Conservation (phyloP, 2,888 invertebrate species). For the Phasia obesa region DNA sequence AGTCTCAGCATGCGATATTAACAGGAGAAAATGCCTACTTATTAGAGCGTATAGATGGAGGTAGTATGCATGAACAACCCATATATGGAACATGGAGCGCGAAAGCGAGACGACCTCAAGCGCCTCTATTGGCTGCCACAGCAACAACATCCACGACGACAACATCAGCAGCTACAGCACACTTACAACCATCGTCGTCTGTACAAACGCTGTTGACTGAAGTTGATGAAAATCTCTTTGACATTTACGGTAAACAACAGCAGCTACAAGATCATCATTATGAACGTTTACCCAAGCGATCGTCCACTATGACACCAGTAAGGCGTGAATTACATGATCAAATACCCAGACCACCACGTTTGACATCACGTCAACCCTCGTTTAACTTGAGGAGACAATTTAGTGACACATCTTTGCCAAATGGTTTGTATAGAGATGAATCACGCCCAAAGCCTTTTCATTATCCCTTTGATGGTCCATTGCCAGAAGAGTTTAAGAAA, state of each 20-base stretch:
- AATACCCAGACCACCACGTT: conserved; percentile 78
- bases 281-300: conserved; percentile 78
- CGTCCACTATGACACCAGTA: conserved; percentile 79
- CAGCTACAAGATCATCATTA: conserved; percentile 74
- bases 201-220: conserved; percentile 58
- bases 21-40: conserved; percentile 79
- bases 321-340: conserved; percentile 77
- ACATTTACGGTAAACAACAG: conserved; percentile 27
- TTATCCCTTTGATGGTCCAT: conserved; percentile 79
- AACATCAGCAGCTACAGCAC: conserved; percentile 32
- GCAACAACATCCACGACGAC: conserved; percentile 50
- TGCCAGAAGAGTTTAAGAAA: conserved; percentile 80
- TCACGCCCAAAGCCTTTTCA: conserved; percentile 80
- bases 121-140: conserved; percentile 65
- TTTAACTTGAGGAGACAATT: conserved; percentile 75
- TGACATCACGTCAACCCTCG: conserved; percentile 76
- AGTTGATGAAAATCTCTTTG: conserved; percentile 56
- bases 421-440: conserved; percentile 72
- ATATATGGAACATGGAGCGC: conserved; percentile 81
- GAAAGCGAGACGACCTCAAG: conserved; percentile 81
- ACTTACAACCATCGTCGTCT: conserved; percentile 52
- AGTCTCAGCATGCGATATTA: conserved; percentile 73
- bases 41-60: conserved; percentile 80
- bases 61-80: conserved; percentile 73
- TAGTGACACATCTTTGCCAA: conserved; percentile 73